phyloP scores from a whole-genome alignment of 1,140 invertebrate genomes.

The Eriocheir sinensis region DNA sequence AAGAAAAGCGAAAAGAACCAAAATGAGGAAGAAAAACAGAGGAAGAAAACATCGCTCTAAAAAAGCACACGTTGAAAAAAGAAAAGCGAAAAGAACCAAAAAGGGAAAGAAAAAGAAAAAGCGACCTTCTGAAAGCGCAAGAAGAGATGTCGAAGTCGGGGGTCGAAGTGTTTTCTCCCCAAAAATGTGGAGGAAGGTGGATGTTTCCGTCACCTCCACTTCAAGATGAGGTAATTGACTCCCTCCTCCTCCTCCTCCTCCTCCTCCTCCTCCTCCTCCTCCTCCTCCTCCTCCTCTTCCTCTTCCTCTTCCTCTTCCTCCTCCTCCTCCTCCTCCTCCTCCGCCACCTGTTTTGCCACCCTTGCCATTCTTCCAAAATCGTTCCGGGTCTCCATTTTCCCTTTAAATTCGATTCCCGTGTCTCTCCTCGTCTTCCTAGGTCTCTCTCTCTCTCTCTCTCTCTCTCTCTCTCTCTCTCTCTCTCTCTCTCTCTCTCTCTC shows the following conservation, averaged over 20 bases:
- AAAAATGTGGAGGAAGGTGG: not conserved
- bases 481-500: too few relatives aligned
- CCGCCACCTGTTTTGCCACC: not conserved
- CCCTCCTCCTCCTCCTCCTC: not conserved
- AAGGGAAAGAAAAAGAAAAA: not conserved
- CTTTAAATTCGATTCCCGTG: conserved; percentile 6
- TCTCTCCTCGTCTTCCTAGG: not conserved
- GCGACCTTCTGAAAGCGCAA: too few relatives aligned
- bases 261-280: too few relatives aligned
- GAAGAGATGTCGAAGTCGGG: not conserved
- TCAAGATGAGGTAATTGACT: not conserved
- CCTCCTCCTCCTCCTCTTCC: too few relatives aligned
- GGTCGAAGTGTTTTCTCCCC: not conserved
- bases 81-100: not conserved
- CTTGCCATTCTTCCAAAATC: not conserved
- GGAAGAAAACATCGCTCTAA: too few relatives aligned
- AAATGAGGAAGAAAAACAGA: too few relatives aligned
- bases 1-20: too few relatives aligned
- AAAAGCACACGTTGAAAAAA: too few relatives aligned
- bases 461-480: too few relatives aligned
- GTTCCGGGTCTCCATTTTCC: not conserved
- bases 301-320: too few relatives aligned
- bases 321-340: too few relatives aligned
- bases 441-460: too few relatives aligned
- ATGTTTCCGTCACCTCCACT: not conserved